phyloP scores from a whole-genome alignment of 2,113 vertebrate species.

The Elephantulus edwardii region DNA sequence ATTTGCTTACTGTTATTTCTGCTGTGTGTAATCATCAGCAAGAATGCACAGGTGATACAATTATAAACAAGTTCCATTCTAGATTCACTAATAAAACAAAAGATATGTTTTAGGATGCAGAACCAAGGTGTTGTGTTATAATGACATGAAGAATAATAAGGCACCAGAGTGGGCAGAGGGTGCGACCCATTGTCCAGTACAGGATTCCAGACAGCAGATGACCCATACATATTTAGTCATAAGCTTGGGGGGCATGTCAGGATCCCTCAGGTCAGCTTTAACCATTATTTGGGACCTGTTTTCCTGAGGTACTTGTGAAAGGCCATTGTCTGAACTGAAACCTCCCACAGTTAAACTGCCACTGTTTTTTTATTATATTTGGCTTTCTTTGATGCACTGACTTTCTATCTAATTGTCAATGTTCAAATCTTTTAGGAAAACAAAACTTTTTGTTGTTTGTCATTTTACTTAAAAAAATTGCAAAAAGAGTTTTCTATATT shows the following conservation, averaged over 20 bases:
- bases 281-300: background rate
- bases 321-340: constrained; percentile 10
- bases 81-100: background rate
- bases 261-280: background rate
- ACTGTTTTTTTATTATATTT: background rate
- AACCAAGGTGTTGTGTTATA: background rate
- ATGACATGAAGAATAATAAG: background rate
- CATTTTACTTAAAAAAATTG: constrained; percentile 42
- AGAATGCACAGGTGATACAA: background rate
- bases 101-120: background rate
- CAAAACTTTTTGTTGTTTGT: constrained; percentile 27
- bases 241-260: fast-evolving
- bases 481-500: background rate
- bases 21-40: background rate
- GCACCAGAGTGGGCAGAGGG: fast-evolving
- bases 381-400: constrained; percentile 24
- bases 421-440: constrained; percentile 54
- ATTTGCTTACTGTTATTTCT: background rate
- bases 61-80: background rate
- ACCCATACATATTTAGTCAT: background rate
- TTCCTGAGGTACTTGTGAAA: constrained; percentile 36
- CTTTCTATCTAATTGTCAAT: constrained; percentile 41
- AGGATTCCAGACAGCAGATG: background rate
- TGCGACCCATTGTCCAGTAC: background rate
- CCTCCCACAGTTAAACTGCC: background rate